Evolutionary conservation across 1,140 invertebrate species (phyloP), one percentile per base, ranked within the genome.

Genomic region (Microplitis demolitor): DNA sequence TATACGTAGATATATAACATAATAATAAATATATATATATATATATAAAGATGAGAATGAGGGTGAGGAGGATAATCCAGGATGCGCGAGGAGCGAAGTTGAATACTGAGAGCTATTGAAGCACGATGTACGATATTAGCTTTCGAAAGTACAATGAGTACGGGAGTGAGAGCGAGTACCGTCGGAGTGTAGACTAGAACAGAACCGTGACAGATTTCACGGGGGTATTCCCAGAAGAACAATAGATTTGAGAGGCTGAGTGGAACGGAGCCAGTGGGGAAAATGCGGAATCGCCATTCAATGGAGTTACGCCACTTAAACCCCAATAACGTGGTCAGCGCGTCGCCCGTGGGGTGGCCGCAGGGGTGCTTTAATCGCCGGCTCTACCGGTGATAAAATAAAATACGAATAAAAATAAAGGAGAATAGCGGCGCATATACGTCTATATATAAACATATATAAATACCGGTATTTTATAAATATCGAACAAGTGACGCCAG

Each of bases 301-400:
- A 85, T 85, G 80, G 81, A 82, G 79, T 85, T 81, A 80, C 79
- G 78, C 78, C 78, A 79, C 77, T 82, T 80, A 80, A 84, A 71
- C 77, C 76, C 70, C 80, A 79, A 85, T 85, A 85, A 84, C 80
- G 79, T 79, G 80, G 78, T 79, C 80, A 78, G 75, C 73, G 75
- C 75, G 72, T 24, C 37, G 33, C 62, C 34, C 64, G 31, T 37
- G 13, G 37, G 64, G 35, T 16, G 50, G 39, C 14, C 60, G 16
- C 24, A 34, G 4, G 45, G 50, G 16, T 35, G 60, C 37, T 63
- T 62, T 67, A 72, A 72, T 72, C 54, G 64, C n/a, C 37, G 62
- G 33, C 53, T 53, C 16, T 14, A 35, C 5, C 13, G 16, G 37
- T 13, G 16, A 56, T 34, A 34, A 33, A 35, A 61, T 37, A 61